These are phyloP conservation scores for Chrysolina americana DNA, from an alignment of 2,888 invertebrate species.

Conservation along the genomic window DNA sequence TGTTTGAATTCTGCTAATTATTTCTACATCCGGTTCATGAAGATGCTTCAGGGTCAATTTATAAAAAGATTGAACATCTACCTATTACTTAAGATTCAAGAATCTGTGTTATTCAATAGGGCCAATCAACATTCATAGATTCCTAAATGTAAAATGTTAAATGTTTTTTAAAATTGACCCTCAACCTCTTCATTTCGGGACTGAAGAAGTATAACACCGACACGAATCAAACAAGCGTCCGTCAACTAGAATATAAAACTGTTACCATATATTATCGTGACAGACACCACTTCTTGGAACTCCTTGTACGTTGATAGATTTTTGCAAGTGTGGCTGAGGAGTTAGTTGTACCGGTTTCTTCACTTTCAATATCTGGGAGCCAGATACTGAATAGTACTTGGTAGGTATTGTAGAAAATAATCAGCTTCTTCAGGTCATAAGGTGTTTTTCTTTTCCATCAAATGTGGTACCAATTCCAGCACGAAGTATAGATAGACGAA, in stretches of 20 bases:
- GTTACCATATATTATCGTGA: too few species aligned
- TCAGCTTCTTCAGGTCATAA: slow-evolving; percentile 79
- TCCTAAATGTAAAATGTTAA: too few species aligned
- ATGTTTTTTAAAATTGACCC: too few species aligned
- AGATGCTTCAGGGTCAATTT: too few species aligned
- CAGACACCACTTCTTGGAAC: slow-evolving; percentile 57
- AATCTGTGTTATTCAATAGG: too few species aligned
- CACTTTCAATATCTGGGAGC: slow-evolving; percentile 68
- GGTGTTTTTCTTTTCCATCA: slow-evolving; percentile 84
- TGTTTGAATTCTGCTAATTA: too few species aligned
- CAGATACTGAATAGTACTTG: slow-evolving; percentile 90
- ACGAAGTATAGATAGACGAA: slow-evolving; percentile 81
- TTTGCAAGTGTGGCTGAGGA: slow-evolving; percentile 59
- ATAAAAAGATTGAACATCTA: too few species aligned
- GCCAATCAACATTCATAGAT: too few species aligned
- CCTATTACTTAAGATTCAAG: too few species aligned
- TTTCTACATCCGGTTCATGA: too few species aligned
- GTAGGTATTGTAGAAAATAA: slow-evolving; percentile 87
- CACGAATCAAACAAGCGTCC: too few species aligned
- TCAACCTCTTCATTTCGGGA: not conserved
- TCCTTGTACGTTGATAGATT: slow-evolving; percentile 58
- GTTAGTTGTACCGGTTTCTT: slow-evolving; percentile 56
- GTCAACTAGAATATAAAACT: not conserved
- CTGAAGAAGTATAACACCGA: too few species aligned
- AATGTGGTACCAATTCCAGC: slow-evolving; percentile 80